phyloP scores from a whole-genome alignment of 1,140 invertebrate genomes.

The Rhyacophila brunnea region DNA sequence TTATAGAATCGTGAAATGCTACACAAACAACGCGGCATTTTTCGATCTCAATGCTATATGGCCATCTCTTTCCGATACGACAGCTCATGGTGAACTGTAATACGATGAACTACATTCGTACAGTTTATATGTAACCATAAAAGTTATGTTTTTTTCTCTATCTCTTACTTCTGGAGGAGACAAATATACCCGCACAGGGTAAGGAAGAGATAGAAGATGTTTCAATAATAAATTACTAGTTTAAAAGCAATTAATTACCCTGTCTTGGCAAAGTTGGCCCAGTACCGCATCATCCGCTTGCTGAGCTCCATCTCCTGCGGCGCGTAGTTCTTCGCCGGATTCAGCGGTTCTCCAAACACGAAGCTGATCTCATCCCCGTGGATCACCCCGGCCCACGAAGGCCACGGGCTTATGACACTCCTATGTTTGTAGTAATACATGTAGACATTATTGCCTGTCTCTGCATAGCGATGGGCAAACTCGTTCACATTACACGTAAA shows the following conservation, averaged over 20 bases:
- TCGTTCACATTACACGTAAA: constrained; percentile 96
- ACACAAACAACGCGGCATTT: too few species aligned
- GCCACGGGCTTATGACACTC: constrained; percentile 84
- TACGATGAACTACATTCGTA: too few species aligned
- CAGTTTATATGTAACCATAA: too few species aligned
- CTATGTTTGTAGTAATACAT: constrained; percentile 95
- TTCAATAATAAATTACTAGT: too few species aligned
- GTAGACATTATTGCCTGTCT: constrained; percentile 86
- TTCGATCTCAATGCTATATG: too few species aligned
- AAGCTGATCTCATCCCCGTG: constrained; percentile 96
- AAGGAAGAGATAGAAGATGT: too few species aligned
- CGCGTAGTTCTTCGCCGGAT: constrained; percentile 75
- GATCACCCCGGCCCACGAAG: constrained; percentile 93
- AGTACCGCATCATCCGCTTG: constrained; percentile 88
- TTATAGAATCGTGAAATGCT: too few species aligned
- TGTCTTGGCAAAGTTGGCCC: constrained; percentile 93
- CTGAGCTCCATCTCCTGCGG: constrained; percentile 78
- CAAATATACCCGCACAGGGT: too few species aligned
- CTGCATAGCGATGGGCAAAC: constrained; percentile 82
- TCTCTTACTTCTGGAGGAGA: too few species aligned
- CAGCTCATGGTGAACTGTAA: too few species aligned
- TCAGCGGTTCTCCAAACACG: constrained; percentile 89
- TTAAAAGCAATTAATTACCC: constrained; percentile 65
- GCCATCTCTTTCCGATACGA: too few species aligned
- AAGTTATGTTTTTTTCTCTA: too few species aligned